Conservation (phyloP, 2,888 invertebrate species). For the Heteropelma amictum region DNA sequence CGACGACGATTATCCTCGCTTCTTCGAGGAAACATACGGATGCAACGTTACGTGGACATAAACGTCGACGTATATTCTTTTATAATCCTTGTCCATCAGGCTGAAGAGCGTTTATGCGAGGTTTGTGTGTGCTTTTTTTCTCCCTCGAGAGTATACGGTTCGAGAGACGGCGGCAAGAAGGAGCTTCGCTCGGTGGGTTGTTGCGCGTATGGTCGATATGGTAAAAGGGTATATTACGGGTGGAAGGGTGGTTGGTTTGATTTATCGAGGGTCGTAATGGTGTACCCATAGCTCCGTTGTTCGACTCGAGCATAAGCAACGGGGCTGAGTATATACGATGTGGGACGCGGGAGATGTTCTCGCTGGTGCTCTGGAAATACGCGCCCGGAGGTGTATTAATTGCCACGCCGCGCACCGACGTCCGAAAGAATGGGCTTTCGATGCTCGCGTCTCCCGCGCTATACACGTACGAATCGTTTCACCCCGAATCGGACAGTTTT, state of each 20-base stretch:
- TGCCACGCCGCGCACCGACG: slow-evolving; percentile 13
- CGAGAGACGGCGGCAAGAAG: slow-evolving; percentile 16
- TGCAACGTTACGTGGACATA: slow-evolving; percentile 54
- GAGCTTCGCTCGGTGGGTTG: slow-evolving; percentile 25
- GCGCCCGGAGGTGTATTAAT: slow-evolving; percentile 5
- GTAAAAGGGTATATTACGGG: slow-evolving; percentile 36
- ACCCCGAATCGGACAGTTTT: no score
- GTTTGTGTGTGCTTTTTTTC: slow-evolving; percentile 1
- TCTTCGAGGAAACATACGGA: no score
- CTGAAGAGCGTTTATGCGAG: neutral
- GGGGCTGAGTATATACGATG: slow-evolving; percentile 30
- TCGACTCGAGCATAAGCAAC: slow-evolving; percentile 46
- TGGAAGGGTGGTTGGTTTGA: slow-evolving; percentile 59
- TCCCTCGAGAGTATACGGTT: neutral
- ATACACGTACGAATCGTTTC: no score
- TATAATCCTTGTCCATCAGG: slow-evolving; percentile 55
- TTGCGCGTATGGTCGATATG: slow-evolving; percentile 13
- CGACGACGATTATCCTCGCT: no score
- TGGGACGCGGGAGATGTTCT: slow-evolving; percentile 34
- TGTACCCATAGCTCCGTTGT: slow-evolving; percentile 55
- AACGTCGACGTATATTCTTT: slow-evolving; percentile 58
- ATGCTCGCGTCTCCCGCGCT: slow-evolving; percentile 34
- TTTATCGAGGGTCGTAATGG: slow-evolving; percentile 71
- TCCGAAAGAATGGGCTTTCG: slow-evolving; percentile 7
- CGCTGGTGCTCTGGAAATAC: neutral